Conservation (phyloP, 2,113 vertebrate species). For the Antennarius striatus region DNA sequence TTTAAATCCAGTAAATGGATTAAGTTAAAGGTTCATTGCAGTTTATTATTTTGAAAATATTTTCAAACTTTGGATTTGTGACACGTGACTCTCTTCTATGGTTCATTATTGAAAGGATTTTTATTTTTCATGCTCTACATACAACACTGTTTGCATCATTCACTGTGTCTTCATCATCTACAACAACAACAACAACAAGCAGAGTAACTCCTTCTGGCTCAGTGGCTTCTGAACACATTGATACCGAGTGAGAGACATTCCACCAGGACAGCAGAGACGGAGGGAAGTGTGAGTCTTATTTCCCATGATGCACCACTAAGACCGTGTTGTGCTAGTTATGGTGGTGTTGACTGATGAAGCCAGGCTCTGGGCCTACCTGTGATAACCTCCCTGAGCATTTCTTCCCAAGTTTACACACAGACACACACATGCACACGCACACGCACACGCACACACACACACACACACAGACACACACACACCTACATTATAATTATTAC, state of each 20-base stretch:
- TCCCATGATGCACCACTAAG: conserved; percentile 40
- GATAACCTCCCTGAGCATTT: conserved; percentile 22
- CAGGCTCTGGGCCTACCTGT: conserved; percentile 22
- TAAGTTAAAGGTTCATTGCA: too few species aligned
- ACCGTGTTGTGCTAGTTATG: conserved; percentile 5
- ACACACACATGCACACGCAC: too few species aligned
- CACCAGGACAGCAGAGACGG: conserved; percentile 30
- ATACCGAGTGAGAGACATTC: conserved; percentile 9
- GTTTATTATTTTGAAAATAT: too few species aligned
- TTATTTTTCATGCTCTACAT: conserved; percentile 13
- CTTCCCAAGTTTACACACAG: not conserved
- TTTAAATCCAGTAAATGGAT: too few species aligned
- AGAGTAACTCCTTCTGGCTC: conserved; percentile 23
- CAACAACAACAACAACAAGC: conserved; percentile 13
- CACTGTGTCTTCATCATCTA: conserved; percentile 10
- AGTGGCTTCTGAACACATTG: conserved; percentile 13
- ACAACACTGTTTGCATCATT: conserved; percentile 9
- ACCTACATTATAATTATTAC: not conserved
- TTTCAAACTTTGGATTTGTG: too few species aligned
- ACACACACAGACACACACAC: conserved; percentile 2
- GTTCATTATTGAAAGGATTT: conserved; percentile 12
- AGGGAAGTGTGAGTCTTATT: conserved; percentile 47
- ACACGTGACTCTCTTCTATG: conserved; percentile 1
- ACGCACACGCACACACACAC: not conserved
- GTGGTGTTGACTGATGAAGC: conserved; percentile 49